Evolutionary conservation across 2,888 invertebrate species (phyloP), one percentile per base, ranked within the genome.

Genomic region (Eilema griseolum): DNA sequence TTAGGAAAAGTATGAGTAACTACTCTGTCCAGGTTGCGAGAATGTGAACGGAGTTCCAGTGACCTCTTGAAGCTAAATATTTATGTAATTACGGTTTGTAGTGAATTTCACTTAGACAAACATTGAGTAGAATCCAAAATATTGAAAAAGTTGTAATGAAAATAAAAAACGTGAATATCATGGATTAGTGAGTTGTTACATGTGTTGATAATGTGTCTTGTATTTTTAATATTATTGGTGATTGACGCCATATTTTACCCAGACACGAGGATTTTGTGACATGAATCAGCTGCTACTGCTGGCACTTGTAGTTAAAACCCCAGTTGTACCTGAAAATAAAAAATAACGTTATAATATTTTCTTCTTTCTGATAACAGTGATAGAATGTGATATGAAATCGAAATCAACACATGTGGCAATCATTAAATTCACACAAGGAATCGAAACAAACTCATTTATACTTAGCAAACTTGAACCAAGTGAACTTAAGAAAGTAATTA

Each of bases 31-130:
- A 78, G 61, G 77, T 77, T 61, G 74, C 74, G 78, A 82, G 79
- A 67, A 83, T 81, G 81, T 83, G 82, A 77, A 72, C 75, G 67
- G 71, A 81, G 81, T 82, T 80, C 76, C 20, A 80, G 85, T 85
- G 79, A 81, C 80, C 74, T 75, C 82, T 76, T 76, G 63, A 76
- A 76, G 71, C 73, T 74, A 72, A 71, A 77, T 70, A 73, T 61
- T 66, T 63, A 52, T 33, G 26, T 37, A 41, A 66, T 61, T 72
- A 77, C 64, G 23, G 59, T 62, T 65, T 31, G 79, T 78, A 77
- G 74, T 80, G 71, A 41, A 72, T 10, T 59, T 60, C 28, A 46
- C 61, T 24, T 66, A 67, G 23, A 41, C 60, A 24, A 66, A 60
- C 24, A 52, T 46, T 7, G 57, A 61, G 24, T 33, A 74, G 66